phyloP scores from a whole-genome alignment of 30 jellyfish, hydroid and myxozoan species.

The Cassiopea xamachana region DNA sequence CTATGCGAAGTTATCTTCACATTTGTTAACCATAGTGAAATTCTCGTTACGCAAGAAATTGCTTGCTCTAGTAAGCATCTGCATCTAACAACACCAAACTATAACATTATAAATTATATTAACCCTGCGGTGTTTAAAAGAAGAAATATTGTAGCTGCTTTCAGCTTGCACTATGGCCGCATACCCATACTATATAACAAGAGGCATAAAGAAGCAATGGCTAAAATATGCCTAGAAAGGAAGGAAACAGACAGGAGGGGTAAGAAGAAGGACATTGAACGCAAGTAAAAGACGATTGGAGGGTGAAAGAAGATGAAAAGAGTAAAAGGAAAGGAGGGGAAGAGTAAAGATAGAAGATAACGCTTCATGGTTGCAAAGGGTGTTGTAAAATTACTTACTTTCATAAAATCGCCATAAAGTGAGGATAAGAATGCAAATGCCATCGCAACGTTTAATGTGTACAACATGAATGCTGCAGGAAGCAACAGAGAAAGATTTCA shows the following conservation, averaged over 20 bases:
- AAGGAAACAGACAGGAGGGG: background rate
- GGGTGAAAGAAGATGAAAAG: background rate
- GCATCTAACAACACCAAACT: too few relatives aligned
- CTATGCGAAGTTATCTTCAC: too few relatives aligned
- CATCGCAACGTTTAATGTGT: constrained; percentile 95
- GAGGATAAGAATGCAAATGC: constrained; percentile 98
- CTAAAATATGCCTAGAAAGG: background rate
- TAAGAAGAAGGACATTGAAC: background rate
- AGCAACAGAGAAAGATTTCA: background rate
- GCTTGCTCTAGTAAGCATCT: too few relatives aligned
- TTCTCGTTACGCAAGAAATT: too few relatives aligned
- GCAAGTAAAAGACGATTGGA: background rate
- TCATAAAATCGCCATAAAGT: constrained; percentile 93
- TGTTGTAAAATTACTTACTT: constrained; percentile 39
- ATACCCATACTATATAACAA: background rate
- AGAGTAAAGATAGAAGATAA: background rate
- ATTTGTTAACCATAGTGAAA: too few relatives aligned
- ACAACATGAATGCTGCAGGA: constrained; percentile 84
- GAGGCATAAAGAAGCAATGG: background rate
- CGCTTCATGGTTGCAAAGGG: background rate
- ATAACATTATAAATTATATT: too few relatives aligned
- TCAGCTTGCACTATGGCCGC: background rate
- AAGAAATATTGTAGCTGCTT: too few relatives aligned
- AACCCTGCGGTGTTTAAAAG: too few relatives aligned
- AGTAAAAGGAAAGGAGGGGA: background rate